Base-by-base conservation (phyloP, 2,888 invertebrate genomes). In the Ochropleura leucogaster region DNA sequence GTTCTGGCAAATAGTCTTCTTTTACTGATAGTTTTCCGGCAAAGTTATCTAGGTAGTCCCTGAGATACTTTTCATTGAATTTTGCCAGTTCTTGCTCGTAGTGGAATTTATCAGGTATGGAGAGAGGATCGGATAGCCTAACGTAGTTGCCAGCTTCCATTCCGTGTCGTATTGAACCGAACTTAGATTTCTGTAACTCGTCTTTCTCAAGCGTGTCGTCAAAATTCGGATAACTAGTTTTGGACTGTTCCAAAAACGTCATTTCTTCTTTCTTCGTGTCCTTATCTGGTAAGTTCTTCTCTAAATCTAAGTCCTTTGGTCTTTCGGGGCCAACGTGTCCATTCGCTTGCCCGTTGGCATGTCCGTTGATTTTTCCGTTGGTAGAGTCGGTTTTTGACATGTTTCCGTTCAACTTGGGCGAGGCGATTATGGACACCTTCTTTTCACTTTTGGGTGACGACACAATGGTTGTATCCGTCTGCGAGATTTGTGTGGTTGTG, bases 21-120 rank as follows among this genome's bases (percentile, higher is more conserved):
- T 91, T 95, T 0, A 95, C 95, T 0, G 94, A 90, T 30, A 96
- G 77, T 77, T 93, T 93, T 1, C 94, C 94, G 16, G 93, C 93
- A 57, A 94, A 93, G 57, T 90, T 92, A n/a, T 96, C 95, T 57
- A 96, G 85, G 79, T 94, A 96, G 72, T 96, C 94, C 76, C 93
- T 91, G 60, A 95, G 93, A 85, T 96, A 96, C 83, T 89, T 93
- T 69, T 96, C 96, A 84, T 96, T 95, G 84, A 96, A 96, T 77
- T 95, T 96, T 0, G 96, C 93, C 0, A 96, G 90, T 82, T 96
- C 96, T 53, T 92, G 93, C 76, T 96, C 96, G 84, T 96, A 96
- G 75, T 96, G 96, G 62, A 94, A 78, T 72, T 90, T 89, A 66
- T 96, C 95, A 1, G 93, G 91, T 57, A 95, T 93, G 0, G 94